Percentiles rank a stretch among this genome's conserved stretches.
Evolutionary conservation across 2,113 vertebrate species (phyloP).

Genomic region (Syngnathus scovelli): DNA sequence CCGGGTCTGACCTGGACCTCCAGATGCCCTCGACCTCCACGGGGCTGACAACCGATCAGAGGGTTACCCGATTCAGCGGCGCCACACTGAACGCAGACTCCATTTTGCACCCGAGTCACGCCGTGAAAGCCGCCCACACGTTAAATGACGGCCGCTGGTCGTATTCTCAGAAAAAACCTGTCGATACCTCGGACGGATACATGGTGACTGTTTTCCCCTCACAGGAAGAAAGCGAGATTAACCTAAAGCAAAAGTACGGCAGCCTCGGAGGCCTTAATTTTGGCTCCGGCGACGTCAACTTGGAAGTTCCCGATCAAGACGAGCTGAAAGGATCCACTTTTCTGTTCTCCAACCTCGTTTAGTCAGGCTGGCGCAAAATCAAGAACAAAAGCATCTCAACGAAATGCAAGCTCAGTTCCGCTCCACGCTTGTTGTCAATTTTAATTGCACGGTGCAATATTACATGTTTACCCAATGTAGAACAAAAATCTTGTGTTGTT

Average conservation of each 20-base stretch:
- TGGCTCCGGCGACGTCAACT: conserved; percentile 43
- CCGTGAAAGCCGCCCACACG: neutral
- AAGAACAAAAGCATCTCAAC: neutral
- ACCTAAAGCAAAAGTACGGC: conserved; percentile 41
- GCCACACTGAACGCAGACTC: neutral
- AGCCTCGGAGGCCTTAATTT: conserved; percentile 39
- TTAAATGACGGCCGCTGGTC: neutral
- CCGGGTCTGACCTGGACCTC: conserved; percentile 24
- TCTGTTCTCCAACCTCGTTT: conserved; percentile 59
- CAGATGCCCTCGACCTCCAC: neutral
- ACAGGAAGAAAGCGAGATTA: conserved; percentile 28
- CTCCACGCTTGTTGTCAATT: neutral
- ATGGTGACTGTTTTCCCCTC: conserved; percentile 47
- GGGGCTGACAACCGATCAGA: conserved; percentile 10
- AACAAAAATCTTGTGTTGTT: too few species aligned
- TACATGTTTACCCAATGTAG: neutral
- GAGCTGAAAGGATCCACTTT: conserved; percentile 50
- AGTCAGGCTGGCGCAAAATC: neutral
- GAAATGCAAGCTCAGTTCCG: neutral
- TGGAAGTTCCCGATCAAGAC: conserved; percentile 62
- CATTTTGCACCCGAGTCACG: conserved; percentile 4
- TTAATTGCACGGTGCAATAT: neutral
- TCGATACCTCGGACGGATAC: conserved; percentile 31
- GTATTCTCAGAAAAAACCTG: conserved; percentile 3
- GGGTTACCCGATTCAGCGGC: conserved; percentile 9